Conservation (phyloP, 2,888 invertebrate species). For the Ormia ochracea region DNA sequence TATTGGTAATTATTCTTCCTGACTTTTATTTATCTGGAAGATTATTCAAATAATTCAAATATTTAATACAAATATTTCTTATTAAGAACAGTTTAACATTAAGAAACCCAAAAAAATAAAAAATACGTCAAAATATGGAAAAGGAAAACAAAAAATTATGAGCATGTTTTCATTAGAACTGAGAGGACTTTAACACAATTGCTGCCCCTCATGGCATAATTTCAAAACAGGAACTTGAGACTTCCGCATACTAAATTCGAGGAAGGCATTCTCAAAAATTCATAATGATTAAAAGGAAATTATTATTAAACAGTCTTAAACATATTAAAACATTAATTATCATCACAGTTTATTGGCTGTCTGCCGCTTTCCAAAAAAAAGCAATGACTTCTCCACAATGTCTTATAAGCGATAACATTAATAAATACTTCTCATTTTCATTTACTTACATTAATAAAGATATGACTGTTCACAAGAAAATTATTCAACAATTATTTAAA, state of each 20-base stretch:
- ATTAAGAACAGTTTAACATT: no score
- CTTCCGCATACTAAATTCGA: not conserved
- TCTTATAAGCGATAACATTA: not conserved
- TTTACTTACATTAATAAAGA: not conserved
- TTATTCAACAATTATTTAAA: not conserved
- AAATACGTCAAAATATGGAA: no score
- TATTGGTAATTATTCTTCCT: no score
- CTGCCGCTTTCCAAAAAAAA: not conserved
- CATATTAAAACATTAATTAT: not conserved
- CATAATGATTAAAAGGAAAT: not conserved
- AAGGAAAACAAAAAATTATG: no score
- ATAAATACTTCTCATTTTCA: not conserved
- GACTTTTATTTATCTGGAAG: no score
- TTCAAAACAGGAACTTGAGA: no score
- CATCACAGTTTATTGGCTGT: not conserved
- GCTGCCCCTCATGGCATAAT: no score
- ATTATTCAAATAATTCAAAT: no score
- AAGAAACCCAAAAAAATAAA: no score
- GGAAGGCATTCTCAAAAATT: not conserved
- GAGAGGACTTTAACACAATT: no score
- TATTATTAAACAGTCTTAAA: not conserved
- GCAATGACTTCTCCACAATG: constrained; percentile 1
- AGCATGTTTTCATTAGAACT: no score
- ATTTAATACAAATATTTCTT: no score
- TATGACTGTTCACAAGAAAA: not conserved